These are phyloP conservation scores for Nestor notabilis DNA, from an alignment of 2,113 vertebrate genomes.

Conservation along the genomic window DNA sequence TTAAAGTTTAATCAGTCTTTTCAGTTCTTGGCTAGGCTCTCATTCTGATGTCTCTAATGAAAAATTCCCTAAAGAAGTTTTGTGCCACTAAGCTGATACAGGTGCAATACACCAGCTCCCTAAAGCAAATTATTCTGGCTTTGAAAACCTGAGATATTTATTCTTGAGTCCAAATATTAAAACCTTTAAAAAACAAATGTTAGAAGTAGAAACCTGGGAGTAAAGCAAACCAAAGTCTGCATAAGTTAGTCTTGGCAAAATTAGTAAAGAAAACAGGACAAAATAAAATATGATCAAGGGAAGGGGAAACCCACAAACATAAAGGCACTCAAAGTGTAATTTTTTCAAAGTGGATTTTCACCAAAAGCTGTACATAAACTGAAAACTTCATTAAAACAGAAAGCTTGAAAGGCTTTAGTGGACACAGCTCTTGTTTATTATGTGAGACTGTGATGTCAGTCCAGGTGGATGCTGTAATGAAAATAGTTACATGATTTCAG, in stretches of 20 bases:
- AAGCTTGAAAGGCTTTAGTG: neutral
- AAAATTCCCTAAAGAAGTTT: conserved; percentile 22
- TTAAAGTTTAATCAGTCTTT: conserved; percentile 29
- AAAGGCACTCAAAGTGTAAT: neutral
- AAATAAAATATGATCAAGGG: conserved; percentile 54
- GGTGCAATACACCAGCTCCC: conserved; percentile 30
- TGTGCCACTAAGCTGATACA: conserved; percentile 39
- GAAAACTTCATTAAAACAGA: conserved; percentile 41
- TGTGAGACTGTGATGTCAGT: conserved; percentile 20
- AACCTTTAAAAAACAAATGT: conserved; percentile 46
- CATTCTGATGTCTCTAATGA: neutral
- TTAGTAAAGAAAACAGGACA: conserved; percentile 64
- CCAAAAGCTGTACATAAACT: neutral
- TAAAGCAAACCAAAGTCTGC: conserved; percentile 50
- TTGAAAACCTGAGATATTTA: conserved; percentile 44
- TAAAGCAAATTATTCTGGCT: conserved; percentile 30
- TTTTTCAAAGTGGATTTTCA: conserved; percentile 30
- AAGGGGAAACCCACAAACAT: conserved; percentile 57
- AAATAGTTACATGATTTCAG: conserved; percentile 20
- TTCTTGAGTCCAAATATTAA: conserved; percentile 43
- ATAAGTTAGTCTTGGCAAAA: conserved; percentile 75
- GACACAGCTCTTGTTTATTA: conserved; percentile 42
- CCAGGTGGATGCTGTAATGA: conserved; percentile 39
- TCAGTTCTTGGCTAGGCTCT: neutral
- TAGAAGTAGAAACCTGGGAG: conserved; percentile 20